phyloP scores from a whole-genome alignment of 2,113 vertebrate species.

The Triplophysa tibetana region DNA sequence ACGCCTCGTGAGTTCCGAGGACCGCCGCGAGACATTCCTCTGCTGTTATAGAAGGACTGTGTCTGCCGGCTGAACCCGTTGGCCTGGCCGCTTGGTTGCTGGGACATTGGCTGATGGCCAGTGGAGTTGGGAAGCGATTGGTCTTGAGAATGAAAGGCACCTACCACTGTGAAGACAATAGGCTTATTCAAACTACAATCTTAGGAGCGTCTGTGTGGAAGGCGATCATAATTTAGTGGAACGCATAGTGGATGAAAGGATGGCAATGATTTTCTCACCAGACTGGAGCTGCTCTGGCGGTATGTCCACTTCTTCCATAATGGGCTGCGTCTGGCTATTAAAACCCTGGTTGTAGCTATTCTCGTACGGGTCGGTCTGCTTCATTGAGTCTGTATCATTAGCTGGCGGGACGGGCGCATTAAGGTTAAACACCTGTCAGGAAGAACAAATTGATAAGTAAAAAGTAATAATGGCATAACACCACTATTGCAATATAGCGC shows the following conservation, averaged over 20 bases:
- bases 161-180: slow-evolving; percentile 75
- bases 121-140: slow-evolving; percentile 82
- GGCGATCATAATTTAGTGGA: background rate
- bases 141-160: slow-evolving; percentile 92
- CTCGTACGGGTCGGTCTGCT: slow-evolving; percentile 91
- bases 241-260: background rate
- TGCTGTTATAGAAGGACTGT: slow-evolving; percentile 94
- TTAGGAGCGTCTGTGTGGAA: background rate
- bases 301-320: slow-evolving; percentile 90
- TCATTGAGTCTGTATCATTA: slow-evolving; percentile 90
- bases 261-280: slow-evolving; percentile 71
- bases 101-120: slow-evolving; percentile 75
- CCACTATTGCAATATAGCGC: too few relatives aligned
- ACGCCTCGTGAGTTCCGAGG: slow-evolving; percentile 88
- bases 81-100: slow-evolving; percentile 83
- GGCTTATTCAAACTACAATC: background rate
- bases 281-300: slow-evolving; percentile 92
- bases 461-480: too few relatives aligned
- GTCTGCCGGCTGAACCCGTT: slow-evolving; percentile 83
- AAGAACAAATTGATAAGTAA: background rate
- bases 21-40: slow-evolving; percentile 89
- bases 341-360: slow-evolving; percentile 92
- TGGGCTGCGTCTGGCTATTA: slow-evolving; percentile 82
- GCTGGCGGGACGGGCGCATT: slow-evolving; percentile 96
- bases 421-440: slow-evolving; percentile 93